These are phyloP conservation scores for Tiliacea aurago DNA, from an alignment of 2,888 invertebrate genomes.

Conservation along the genomic window DNA sequence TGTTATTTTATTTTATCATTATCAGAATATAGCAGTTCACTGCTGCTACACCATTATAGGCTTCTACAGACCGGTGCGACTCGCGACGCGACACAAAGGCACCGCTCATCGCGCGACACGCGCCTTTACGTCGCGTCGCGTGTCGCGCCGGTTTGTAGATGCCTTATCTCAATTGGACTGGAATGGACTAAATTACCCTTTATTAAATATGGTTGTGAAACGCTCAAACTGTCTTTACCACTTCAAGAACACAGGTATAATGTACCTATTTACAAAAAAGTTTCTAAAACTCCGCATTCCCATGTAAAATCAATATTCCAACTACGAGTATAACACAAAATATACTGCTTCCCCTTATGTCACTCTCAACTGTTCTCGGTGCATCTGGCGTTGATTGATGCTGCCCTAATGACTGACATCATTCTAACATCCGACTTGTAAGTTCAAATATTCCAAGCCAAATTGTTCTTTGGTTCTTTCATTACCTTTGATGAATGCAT, in stretches of 20 bases:
- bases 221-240: neutral
- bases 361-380: conserved; percentile 2
- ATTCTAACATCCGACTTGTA: conserved; percentile 7
- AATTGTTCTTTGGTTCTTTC: conserved; percentile 17
- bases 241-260: neutral
- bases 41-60: neutral
- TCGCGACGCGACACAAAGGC: too few relatives aligned
- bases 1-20: neutral
- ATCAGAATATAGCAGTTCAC: neutral
- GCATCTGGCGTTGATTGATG: conserved; percentile 48
- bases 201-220: neutral
- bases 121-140: too few relatives aligned
- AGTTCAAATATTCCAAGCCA: conserved; percentile 4
- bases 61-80: too few relatives aligned
- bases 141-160: too few relatives aligned
- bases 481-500: conserved; percentile 9
- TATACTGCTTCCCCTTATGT: neutral
- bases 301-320: neutral
- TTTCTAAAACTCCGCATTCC: neutral
- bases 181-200: neutral
- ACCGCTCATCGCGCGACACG: too few relatives aligned
- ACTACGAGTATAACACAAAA: neutral
- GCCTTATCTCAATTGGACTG: neutral
- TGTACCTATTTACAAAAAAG: neutral
- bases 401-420: conserved; percentile 33